Evolutionary conservation across 1,140 invertebrate genomes (phyloP).

Genomic region (Papilio xuthus): DNA sequence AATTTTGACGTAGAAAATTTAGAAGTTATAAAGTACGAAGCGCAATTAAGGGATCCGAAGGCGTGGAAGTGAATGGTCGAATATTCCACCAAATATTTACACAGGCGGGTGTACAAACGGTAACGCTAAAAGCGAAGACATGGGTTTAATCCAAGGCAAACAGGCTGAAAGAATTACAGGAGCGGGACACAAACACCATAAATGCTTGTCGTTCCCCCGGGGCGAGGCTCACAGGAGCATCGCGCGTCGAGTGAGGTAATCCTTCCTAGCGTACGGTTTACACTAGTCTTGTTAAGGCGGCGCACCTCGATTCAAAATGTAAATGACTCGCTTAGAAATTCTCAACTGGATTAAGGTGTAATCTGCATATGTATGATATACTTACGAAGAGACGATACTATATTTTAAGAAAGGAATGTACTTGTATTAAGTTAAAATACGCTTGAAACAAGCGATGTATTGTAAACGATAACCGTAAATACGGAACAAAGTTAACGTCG

Average conservation of each 20-base stretch:
- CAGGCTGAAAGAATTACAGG: conserved; percentile 74
- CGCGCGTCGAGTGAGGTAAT: conserved; percentile 70
- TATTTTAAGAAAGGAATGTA: conserved; percentile 38
- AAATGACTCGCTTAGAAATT: conserved; percentile 71
- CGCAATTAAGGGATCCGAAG: conserved; percentile 72
- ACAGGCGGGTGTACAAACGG: conserved; percentile 72
- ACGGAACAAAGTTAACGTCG: conserved; percentile 24
- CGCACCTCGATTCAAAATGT: conserved; percentile 65
- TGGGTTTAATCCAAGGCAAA: conserved; percentile 77
- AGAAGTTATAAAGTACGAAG: conserved; percentile 69
- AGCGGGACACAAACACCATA: conserved; percentile 71
- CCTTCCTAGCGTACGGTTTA: conserved; percentile 57
- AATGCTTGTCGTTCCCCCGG: conserved; percentile 56
- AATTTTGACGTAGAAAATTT: conserved; percentile 68
- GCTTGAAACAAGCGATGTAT: conserved; percentile 6
- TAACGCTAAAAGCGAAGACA: conserved; percentile 78
- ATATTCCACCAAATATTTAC: conserved; percentile 74
- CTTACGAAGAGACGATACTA: conserved; percentile 18
- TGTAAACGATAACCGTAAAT: conserved; percentile 18
- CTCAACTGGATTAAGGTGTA: conserved; percentile 65
- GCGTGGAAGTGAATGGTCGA: conserved; percentile 65
- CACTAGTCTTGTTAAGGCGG: conserved; percentile 64
- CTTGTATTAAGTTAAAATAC: conserved; percentile 28
- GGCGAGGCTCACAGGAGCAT: conserved; percentile 55
- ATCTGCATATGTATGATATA: conserved; percentile 68